Percentiles rank a stretch among this genome's conserved stretches.
These are phyloP conservation scores for Remorina albescens DNA, from an alignment of 2,797 vertebrate species.

Conservation along the genomic window DNA sequence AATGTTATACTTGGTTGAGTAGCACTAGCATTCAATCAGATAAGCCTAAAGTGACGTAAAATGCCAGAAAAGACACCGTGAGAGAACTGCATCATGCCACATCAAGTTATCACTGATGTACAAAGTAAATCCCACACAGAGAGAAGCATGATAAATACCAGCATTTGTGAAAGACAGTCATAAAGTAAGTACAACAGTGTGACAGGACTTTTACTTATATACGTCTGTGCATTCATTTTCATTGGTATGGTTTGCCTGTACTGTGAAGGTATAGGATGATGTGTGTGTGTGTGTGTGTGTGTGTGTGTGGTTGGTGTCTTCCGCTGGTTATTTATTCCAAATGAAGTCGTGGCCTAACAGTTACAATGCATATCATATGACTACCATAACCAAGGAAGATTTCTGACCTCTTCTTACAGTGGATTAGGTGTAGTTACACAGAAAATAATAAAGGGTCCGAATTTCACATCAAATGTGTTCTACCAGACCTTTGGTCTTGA, in stretches of 20 bases:
- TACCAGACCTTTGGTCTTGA: too few species aligned
- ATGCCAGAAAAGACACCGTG: slow-evolving; percentile 34
- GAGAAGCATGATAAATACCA: slow-evolving; percentile 13
- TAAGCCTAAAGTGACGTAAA: slow-evolving; percentile 22
- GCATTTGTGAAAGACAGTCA: slow-evolving; percentile 10
- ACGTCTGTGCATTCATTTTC: not conserved
- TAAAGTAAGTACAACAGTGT: slow-evolving; percentile 2
- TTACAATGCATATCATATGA: not conserved
- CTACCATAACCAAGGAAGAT: not conserved
- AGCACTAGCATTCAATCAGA: slow-evolving; percentile 26
- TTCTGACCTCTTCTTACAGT: not conserved
- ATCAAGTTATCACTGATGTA: slow-evolving; percentile 33
- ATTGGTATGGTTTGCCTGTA: not conserved
- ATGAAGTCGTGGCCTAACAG: not conserved
- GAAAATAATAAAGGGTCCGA: too few species aligned
- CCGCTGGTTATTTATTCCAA: not conserved
- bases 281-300: not conserved
- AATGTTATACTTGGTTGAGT: slow-evolving; percentile 24
- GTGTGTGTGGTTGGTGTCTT: too few species aligned
- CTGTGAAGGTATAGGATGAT: not conserved
- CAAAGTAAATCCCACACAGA: slow-evolving; percentile 29
- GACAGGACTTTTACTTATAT: not conserved
- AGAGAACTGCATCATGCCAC: slow-evolving; percentile 29
- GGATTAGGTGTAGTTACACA: too few species aligned
- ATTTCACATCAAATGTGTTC: too few species aligned